Evolutionary conservation across 1,140 invertebrate genomes (phyloP).

Genomic region (Euwallacea similis): DNA sequence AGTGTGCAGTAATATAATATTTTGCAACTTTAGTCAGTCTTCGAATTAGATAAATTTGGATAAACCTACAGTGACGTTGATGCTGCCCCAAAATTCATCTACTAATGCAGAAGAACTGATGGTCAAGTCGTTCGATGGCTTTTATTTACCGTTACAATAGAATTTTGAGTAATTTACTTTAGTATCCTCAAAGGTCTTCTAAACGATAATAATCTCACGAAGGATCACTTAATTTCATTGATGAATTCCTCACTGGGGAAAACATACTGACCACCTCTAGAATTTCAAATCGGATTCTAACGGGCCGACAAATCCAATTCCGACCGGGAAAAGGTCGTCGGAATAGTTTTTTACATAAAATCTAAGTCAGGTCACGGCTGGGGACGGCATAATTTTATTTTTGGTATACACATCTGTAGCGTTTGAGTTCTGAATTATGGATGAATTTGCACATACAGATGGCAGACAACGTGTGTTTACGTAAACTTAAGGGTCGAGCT

Average conservation of each 20-base stretch:
- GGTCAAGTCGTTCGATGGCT: no score
- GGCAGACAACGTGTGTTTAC: no score
- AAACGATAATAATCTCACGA: not conserved
- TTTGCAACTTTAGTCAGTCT: no score
- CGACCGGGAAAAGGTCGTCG: not conserved
- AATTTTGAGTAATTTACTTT: no score
- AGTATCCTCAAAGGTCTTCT: no score
- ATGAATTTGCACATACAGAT: not conserved
- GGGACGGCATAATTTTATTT: slow-evolving; percentile 28
- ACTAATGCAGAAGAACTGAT: no score
- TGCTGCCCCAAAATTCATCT: no score
- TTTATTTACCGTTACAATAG: no score
- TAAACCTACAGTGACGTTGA: no score
- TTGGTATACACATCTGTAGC: slow-evolving; percentile 13
- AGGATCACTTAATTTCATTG: slow-evolving; percentile 9
- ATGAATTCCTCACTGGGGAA: slow-evolving; percentile 10
- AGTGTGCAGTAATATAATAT: no score
- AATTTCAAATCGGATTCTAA: slow-evolving; percentile 21
- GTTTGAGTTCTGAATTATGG: slow-evolving; percentile 22
- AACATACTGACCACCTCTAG: slow-evolving; percentile 12
- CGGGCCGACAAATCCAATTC: slow-evolving; percentile 6
- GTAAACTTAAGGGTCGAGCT: no score
- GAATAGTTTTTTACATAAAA: slow-evolving; percentile 16
- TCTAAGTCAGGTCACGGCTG: slow-evolving; percentile 21
- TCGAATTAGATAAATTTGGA: no score